These are phyloP conservation scores for Ameiurus melas DNA, from an alignment of 2,113 vertebrate species.

Conservation along the genomic window DNA sequence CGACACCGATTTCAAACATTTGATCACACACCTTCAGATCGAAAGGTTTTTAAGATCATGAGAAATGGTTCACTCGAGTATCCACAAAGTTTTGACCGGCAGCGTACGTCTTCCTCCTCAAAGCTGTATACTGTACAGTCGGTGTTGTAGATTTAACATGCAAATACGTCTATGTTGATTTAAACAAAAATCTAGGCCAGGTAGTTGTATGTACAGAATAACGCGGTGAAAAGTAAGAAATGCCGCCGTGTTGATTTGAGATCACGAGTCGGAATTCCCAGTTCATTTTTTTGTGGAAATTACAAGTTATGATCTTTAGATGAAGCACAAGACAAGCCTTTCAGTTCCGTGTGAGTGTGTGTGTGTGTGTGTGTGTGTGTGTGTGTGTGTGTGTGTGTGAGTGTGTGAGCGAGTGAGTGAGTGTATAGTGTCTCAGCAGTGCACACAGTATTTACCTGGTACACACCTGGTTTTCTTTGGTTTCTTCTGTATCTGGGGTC, in stretches of 20 bases:
- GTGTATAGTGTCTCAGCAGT: neutral
- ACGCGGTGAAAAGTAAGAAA: too few species aligned
- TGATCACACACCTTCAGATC: too few species aligned
- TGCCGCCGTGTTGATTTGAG: too few species aligned
- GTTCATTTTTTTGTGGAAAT: neutral
- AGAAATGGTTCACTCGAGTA: too few species aligned
- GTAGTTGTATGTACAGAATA: accelerated
- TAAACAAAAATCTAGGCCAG: neutral
- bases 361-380: too few species aligned
- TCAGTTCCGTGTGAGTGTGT: neutral
- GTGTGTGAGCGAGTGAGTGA: too few species aligned
- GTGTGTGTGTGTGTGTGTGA: too few species aligned
- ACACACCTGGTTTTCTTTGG: neutral
- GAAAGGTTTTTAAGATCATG: too few species aligned
- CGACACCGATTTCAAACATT: too few species aligned
- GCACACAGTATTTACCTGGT: neutral
- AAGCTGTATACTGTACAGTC: neutral
- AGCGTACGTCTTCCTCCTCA: neutral
- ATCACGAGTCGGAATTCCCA: neutral
- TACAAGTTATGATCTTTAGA: neutral
- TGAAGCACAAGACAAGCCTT: neutral
- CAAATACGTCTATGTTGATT: neutral
- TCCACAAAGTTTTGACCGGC: too few species aligned
- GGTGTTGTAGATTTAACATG: neutral
- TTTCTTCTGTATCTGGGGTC: neutral